Evolutionary conservation across 2,113 vertebrate genomes (phyloP), one percentile per base, ranked within the genome.

Genomic region (Mystacornis crossleyi): DNA sequence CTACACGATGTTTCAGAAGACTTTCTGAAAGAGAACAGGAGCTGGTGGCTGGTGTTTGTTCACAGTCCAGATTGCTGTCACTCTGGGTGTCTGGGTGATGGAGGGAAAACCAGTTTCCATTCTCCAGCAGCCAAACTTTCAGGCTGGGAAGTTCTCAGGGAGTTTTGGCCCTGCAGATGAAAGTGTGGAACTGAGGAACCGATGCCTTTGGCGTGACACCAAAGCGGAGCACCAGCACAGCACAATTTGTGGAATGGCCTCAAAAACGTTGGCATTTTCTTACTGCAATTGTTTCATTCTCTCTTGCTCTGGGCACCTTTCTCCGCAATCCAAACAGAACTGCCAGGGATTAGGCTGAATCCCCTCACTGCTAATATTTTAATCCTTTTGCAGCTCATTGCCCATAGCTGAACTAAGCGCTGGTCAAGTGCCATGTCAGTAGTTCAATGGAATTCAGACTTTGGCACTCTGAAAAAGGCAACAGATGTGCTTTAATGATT

Each of bases 391-490:
- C 95, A 97, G 95, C 83, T 96, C 96, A 96, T 90, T 97, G 95
- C 84, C 90, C 86, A 94, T 57, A 89, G 91, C 90, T 95, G 96
- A 97, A 94, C 91, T 95, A 95, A 97, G 95, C 4, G 2, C 61
- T 97, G 95, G 78, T 95, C 94, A 96, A 97, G 85, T 94, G 97
- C 93, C 91, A 89, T 95, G 86, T 96, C 94, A 93, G 64, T 96
- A 95, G 93, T 90, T 93, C 92, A 95, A 86, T 84, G 93, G 95
- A 97, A 97, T 96, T 95, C 95, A 97, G 97, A 96, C 86, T 97
- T 95, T 96, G 96, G 89, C 95, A 96, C 89, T 60, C 69, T 81
- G 89, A 93, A 95, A 94, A 97, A 95, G 81, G 81, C 85, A 95
- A 89, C 91, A 96, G 79, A 95, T 95, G 94, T 96, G 81, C 91